These are phyloP conservation scores for Agriopis leucophaearia DNA, from an alignment of 2,888 invertebrate genomes.

Conservation along the genomic window DNA sequence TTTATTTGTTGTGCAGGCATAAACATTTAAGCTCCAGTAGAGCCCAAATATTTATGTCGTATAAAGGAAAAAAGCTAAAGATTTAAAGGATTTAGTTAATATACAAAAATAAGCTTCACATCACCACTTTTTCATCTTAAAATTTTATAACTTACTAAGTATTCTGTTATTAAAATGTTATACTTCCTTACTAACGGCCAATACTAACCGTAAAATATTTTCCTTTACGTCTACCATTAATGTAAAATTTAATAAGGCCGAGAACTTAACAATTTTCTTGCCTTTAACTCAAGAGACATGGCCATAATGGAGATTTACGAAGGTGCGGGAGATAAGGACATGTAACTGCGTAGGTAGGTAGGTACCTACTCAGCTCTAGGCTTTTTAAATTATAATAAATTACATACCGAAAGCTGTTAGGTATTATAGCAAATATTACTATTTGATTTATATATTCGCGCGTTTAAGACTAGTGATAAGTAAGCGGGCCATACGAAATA, in stretches of 20 bases:
- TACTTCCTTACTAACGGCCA: conserved; percentile 30
- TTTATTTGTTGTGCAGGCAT: too few species aligned
- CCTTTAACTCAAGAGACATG: conserved; percentile 27
- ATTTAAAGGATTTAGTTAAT: too few species aligned
- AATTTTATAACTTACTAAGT: conserved; percentile 29
- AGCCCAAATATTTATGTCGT: too few species aligned
- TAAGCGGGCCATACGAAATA: too few species aligned
- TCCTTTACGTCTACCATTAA: conserved; percentile 35
- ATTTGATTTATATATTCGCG: too few species aligned
- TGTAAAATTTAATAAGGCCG: conserved; percentile 40
- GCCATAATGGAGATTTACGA: conserved; percentile 36
- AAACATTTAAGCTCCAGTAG: too few species aligned
- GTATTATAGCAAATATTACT: too few species aligned
- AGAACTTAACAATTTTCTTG: conserved; percentile 40
- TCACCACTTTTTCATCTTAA: conserved; percentile 9
- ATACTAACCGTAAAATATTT: conserved; percentile 40
- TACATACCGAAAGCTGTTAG: too few species aligned
- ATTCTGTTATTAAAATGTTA: conserved; percentile 36
- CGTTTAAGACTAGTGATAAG: too few species aligned
- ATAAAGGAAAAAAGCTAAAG: too few species aligned
- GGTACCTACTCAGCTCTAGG: conserved; percentile 10
- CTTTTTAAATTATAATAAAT: too few species aligned
- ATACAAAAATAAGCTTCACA: conserved; percentile 1
- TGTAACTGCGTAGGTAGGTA: conserved; percentile 23
- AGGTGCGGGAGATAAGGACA: conserved; percentile 30